Percentiles rank a stretch among this genome's conserved stretches.
phyloP scores from a whole-genome alignment of 2,888 invertebrate genomes.

The Chymomyza amoena region DNA sequence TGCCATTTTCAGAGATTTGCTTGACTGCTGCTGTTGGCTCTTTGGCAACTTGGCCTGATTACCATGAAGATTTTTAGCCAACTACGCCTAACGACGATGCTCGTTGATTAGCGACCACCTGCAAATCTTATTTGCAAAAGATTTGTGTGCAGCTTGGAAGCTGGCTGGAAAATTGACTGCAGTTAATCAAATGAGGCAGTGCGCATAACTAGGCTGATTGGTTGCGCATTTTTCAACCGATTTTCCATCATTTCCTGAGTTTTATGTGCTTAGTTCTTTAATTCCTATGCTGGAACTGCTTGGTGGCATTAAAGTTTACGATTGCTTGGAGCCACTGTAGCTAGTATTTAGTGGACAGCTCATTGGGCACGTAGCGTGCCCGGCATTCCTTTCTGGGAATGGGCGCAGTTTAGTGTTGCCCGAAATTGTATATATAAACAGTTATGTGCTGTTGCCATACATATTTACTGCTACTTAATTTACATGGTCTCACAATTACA shows the following conservation, averaged over 20 bases:
- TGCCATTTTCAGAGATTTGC: background rate
- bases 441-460: conserved; percentile 8
- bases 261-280: background rate
- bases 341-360: background rate
- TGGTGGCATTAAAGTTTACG: background rate
- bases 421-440: conserved; percentile 29
- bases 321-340: background rate
- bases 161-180: background rate
- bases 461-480: conserved; percentile 35
- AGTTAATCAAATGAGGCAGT: background rate
- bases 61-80: conserved; percentile 37
- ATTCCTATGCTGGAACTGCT: background rate
- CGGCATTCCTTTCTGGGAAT: conserved; percentile 51
- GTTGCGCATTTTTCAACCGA: conserved; percentile 12
- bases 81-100: conserved; percentile 42
- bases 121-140: conserved; percentile 57
- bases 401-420: conserved; percentile 39
- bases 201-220: background rate
- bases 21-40: background rate
- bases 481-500: conserved; percentile 57
- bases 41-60: conserved; percentile 53
- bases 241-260: background rate
- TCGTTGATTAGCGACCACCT: conserved; percentile 70
- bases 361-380: background rate
- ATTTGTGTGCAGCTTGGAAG: background rate